Evolutionary conservation across 2,888 invertebrate species (phyloP), one percentile per base, ranked within the genome.

Genomic region (Cremastinae sp.): DNA sequence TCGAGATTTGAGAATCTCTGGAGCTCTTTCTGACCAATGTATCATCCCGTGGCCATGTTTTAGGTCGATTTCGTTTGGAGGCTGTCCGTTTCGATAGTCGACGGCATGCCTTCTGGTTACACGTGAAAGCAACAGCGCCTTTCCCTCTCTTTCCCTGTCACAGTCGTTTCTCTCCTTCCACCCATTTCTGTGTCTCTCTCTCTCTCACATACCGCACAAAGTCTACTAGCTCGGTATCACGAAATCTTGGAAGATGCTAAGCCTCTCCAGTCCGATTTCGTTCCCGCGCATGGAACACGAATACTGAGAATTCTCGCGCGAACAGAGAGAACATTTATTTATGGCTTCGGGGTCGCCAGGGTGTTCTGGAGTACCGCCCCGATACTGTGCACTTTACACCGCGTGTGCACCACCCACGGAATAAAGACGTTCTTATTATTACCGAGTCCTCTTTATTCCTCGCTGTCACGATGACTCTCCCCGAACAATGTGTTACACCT

Each of bases 271-370:
- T 82, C 80, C 80, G 80, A 82, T 85, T 84, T 85, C 84, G 84
- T 87, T 83, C 87, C 85, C 81, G 81, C 85, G 84, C 79, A 37
- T 75, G 66, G 37, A 49, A 74, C 62, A 71, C 47, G 72, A 61
- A 55, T 65, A 51, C 51, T 78, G 16, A 35, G 4, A n/a, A 16
- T 75, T 75, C 79, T 77, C 69, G 79, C 81, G 78, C 85, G 86
- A 85, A 85, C 86, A 81, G 81, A 79, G 81, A 85, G 85, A n/a
- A n/a, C 86, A 88, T 88, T 89, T 89, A 89, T 89, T 89, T 89
- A 89, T 89, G 89, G 89, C 87, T 84, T 79, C 82, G 83, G 88
- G 89, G 87, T 88, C 86, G 88, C 79, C 78, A 78, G 86, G 85
- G 86, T 88, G 86, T 85, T 83, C 82, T 81, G 41, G 68, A 75